Evolutionary conservation across 1,140 invertebrate species (phyloP), one percentile per base, ranked within the genome.

Genomic region (Apis dorsata): DNA sequence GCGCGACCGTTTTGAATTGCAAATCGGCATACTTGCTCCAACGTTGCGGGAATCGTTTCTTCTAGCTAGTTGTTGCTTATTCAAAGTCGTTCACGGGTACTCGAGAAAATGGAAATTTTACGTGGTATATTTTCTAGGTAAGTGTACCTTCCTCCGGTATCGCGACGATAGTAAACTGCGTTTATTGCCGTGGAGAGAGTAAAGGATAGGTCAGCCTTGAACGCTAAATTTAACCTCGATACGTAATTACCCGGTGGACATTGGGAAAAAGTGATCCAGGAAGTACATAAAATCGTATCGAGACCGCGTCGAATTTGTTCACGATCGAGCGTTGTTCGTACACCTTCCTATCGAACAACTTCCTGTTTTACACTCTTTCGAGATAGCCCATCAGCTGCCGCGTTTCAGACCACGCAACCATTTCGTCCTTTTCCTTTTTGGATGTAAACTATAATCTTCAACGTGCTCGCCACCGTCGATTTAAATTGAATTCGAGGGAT

Each of bases 71-170:
- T 44, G 53, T 11, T 57, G 71, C 80, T 75, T 66, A 69, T 74
- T 85, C 73, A 62, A 71, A 68, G 71, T 57, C 79, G 75, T 85
- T 85, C 71, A 49, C 79, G 59, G 28, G 59, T 88, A 83, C 79
- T 79, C 63, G 83, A 88, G 83, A 85, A 88, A 88, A 88, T 88
- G 80, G 80, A 88, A 88, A 88, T 88, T 84, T 82, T 63, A 71
- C 53, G 65, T 65, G 79, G 24, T 78, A 79, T 87, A 70, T 85
- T 82, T 88, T 87, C 86, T 88, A 87, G 86, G 86, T 88, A 88
- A 88, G 86, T 87, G 71, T 87, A 88, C 86, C 83, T 87, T 44
- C 59, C 44, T 44, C 65, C 57, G 66, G 65, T 53, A 68, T 60
- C 53, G 10, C 65, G 73, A 55, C 63, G 79, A 79, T 79, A 87